Evolutionary conservation across 2,888 invertebrate genomes (phyloP).

Genomic region (Tenthredo distinguenda): DNA sequence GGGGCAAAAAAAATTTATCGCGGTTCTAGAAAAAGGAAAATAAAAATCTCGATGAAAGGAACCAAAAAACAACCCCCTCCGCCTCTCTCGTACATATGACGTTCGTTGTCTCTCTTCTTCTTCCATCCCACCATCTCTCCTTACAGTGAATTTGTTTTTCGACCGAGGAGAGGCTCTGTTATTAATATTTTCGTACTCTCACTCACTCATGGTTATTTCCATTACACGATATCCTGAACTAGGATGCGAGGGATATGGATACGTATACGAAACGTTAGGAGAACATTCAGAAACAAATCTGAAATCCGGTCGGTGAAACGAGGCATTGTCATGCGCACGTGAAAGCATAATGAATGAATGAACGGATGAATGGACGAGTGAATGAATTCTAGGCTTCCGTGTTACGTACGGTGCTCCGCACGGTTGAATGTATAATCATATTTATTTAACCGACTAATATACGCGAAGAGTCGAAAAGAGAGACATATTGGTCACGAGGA

Average conservation of each 20-base stretch:
- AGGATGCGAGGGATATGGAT: not conserved
- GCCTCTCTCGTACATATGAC: too few relatives aligned
- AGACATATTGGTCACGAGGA: not conserved
- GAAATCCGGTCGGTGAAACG: conserved; percentile 67
- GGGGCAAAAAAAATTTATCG: not conserved
- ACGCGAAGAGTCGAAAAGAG: not conserved
- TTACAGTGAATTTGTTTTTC: too few relatives aligned
- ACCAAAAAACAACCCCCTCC: too few relatives aligned
- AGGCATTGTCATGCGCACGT: conserved; percentile 63
- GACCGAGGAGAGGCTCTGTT: not conserved
- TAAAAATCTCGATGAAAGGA: not conserved
- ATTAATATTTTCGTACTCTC: not conserved
- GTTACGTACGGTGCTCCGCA: not conserved
- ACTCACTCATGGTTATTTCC: too few relatives aligned
- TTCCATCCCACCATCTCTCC: too few relatives aligned
- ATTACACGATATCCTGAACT: not conserved
- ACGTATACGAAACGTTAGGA: not conserved
- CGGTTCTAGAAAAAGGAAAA: not conserved
- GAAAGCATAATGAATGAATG: conserved; percentile 36
- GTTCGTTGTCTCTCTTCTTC: too few relatives aligned
- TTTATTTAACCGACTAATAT: conserved; percentile 25
- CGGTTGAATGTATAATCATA: conserved; percentile 35
- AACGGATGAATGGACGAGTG: not conserved
- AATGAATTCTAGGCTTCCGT: conserved; percentile 53
- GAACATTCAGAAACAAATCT: conserved; percentile 63